Base-by-base conservation (phyloP, 1,140 invertebrate genomes). In the Sitophilus oryzae region DNA sequence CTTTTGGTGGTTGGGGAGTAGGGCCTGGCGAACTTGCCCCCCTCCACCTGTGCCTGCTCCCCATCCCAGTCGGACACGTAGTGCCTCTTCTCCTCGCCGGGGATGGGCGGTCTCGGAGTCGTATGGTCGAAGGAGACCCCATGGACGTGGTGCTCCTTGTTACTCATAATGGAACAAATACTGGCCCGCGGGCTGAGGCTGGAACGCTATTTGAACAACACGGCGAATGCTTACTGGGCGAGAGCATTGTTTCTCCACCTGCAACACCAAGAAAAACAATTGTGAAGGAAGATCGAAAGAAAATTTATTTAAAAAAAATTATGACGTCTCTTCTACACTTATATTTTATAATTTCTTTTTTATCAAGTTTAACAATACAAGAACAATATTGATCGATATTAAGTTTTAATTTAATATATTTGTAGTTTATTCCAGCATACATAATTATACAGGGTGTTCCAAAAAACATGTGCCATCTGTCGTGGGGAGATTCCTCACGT, bases 11-110 rank as follows among this genome's bases (percentile, higher is more conserved):
- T 15, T 18, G 66, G 65, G 30, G 65, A 66, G 35, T 60, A 53
- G 41, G 59, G 45, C 45, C 65, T 69, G 41, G 58, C 22, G 35
- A 57, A 54, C 23, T 56, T 61, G 23, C 40, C 37, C 15, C 46
- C 55, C 25, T 52, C 55, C 58, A 60, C 60, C 35, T 51, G 52
- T 14, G 45, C 16, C 15, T 56, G 56, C 22, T 43, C 25, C 9
- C 40, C 48, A 11, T 47, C 59, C 65, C 66, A 66, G 30, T 68
- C 66, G 5, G 63, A 63, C 20, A 56, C 23, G 51, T 58, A 66
- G 42, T 65, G 64, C 18, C 55, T 61, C 36, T 68, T 60, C 50
- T 72, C 70, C 58, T 72, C 66, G 23, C 70, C 70, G 15, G 66
- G 63, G n/a, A 71, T 64, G 9, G 69, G 67, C 20, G 70, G 70